phyloP scores from a whole-genome alignment of 1,140 invertebrate species.

The Pantala flavescens region DNA sequence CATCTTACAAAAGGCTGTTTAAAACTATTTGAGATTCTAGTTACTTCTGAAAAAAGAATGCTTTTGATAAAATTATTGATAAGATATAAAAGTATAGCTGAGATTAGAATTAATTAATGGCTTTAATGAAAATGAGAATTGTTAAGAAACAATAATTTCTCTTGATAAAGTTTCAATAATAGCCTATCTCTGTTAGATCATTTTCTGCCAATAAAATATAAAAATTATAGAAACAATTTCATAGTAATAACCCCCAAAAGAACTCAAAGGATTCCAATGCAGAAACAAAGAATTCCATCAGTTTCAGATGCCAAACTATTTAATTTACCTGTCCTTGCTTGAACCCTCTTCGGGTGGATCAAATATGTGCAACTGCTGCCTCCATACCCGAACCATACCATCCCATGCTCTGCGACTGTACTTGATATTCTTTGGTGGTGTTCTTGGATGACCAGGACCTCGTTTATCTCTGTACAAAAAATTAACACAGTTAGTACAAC shows the following conservation, averaged over 20 bases:
- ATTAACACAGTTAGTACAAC: slow-evolving; percentile 11
- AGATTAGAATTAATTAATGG: no score
- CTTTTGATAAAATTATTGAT: no score
- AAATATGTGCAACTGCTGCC: slow-evolving; percentile 71
- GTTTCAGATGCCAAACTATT: not conserved
- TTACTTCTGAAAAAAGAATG: no score
- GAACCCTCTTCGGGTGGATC: slow-evolving; percentile 45
- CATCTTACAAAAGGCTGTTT: not conserved
- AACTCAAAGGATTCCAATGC: not conserved
- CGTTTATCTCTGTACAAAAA: slow-evolving; percentile 44
- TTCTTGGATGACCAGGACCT: slow-evolving; percentile 62
- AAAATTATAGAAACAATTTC: not conserved
- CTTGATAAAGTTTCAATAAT: no score
- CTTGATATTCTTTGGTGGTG: slow-evolving; percentile 75
- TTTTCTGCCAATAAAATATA: not conserved
- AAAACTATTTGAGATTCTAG: not conserved
- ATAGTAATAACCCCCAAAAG: not conserved
- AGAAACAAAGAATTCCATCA: not conserved
- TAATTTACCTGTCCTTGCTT: slow-evolving; percentile 14
- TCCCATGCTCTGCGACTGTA: slow-evolving; percentile 88
- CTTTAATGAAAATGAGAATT: no score
- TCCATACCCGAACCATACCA: slow-evolving; percentile 74
- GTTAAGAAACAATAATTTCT: no score
- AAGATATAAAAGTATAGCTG: no score
- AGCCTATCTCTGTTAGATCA: not conserved